These are phyloP conservation scores for Otis tarda DNA, from an alignment of 2,113 vertebrate species.

Conservation along the genomic window DNA sequence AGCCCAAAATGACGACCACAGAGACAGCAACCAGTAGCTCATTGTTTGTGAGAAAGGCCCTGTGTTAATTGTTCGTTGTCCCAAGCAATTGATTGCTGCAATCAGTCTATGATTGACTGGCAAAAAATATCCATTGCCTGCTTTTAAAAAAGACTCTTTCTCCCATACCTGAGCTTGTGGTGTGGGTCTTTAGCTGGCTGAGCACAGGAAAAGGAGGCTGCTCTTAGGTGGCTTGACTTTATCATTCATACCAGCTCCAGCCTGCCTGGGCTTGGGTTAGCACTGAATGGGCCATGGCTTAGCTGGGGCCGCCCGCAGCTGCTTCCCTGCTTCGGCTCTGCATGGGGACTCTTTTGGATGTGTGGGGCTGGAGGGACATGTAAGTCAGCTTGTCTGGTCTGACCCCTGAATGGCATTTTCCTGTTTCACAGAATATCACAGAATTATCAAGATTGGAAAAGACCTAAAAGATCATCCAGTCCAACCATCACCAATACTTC, in stretches of 20 bases:
- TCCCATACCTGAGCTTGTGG: background rate
- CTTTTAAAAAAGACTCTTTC: background rate
- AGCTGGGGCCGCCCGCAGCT: background rate
- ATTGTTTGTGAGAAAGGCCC: background rate
- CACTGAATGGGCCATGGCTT: rapidly evolving
- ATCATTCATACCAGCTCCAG: background rate
- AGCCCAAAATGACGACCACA: background rate
- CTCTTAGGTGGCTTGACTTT: background rate
- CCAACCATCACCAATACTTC: too few relatives aligned
- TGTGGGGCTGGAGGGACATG: background rate
- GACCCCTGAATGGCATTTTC: background rate
- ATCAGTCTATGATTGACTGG: background rate
- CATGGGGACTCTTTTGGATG: rapidly evolving
- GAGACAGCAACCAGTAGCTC: background rate
- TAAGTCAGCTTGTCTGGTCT: background rate
- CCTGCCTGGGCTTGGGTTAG: background rate
- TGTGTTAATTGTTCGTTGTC: background rate
- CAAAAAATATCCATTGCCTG: background rate
- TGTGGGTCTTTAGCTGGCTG: background rate
- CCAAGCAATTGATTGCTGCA: background rate
- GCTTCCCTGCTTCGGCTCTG: background rate
- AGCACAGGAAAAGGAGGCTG: background rate
- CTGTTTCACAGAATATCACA: too few relatives aligned
- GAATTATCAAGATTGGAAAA: too few relatives aligned
- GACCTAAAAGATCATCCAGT: too few relatives aligned